Base-by-base conservation (phyloP, 2,888 invertebrate genomes). In the Phengaris alcon region DNA sequence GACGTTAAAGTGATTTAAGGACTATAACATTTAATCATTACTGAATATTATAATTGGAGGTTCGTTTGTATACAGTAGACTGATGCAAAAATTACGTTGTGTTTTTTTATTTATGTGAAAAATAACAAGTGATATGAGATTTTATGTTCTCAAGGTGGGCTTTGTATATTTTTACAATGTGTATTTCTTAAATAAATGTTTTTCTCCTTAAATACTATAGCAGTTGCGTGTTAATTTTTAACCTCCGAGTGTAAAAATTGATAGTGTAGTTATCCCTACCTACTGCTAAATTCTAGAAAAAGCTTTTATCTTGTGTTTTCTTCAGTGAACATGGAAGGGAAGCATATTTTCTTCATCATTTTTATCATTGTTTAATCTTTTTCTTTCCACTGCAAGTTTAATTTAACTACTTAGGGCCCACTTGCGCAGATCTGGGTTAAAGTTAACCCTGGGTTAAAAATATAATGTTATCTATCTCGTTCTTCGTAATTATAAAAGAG, bases 1-100 rank as follows among this genome's bases (percentile, higher is more conserved):
- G 82, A 83, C 82, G 82, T 76, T 77, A 73, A 64, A 64, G 72
- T 76, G 82, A 81, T 81, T 81, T 74, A 74, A 68, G 75, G 70
- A 79, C 77, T 76, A 78, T 79, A 70, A 76, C 75, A 76, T 77
- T 35, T 64, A 64, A 44, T 59, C 22, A 59, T 64, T 22, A 22
- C 22, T 77, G 77, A 78, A 77, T 76, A 78, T 77, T 76, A 79
- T 78, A 79, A 74, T 57, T 64, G 72, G 75, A 59, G 72, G 75
- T 76, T 77, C 77, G 73, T 78, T 79, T 77, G 77, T 57, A 55
- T 74, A 77, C 74, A 74, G 64, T 55, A 70, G 75, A 77, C 77
- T 77, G 75, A 74, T 59, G 57, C 48, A 75, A 74, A 76, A 73
- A 69, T 69, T 78, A 77, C 77, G 75, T 75, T 76, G 75, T 74